A percentile compares a stretch with the other conserved stretches of the same genome.
Evolutionary conservation across 2,113 vertebrate species (phyloP).

Genomic region (Lampris incognitus): DNA sequence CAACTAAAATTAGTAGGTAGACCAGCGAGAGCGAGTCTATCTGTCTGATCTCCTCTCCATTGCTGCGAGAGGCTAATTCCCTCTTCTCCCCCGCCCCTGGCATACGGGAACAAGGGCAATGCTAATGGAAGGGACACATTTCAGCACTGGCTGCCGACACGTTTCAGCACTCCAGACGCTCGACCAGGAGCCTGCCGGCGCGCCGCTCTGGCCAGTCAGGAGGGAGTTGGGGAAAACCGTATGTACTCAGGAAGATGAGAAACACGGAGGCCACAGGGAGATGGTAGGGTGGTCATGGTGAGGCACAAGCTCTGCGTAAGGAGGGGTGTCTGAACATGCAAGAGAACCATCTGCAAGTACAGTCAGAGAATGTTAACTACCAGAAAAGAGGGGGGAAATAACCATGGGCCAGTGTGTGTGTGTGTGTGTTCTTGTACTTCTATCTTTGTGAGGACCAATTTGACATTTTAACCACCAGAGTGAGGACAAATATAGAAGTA

Average conservation of each 20-base stretch:
- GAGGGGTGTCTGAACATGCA: not conserved
- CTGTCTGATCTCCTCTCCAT: not conserved
- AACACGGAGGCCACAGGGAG: no score
- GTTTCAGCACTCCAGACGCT: constrained; percentile 52
- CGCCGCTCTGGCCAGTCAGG: constrained; percentile 22
- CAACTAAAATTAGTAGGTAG: constrained; percentile 47
- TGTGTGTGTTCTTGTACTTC: no score
- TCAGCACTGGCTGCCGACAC: constrained; percentile 46
- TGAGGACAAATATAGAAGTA: no score
- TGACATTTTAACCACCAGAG: no score
- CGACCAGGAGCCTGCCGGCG: constrained; percentile 10
- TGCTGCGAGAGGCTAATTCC: constrained; percentile 35
- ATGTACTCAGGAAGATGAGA: no score
- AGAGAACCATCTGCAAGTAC: not conserved
- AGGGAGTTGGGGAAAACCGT: constrained; percentile 9
- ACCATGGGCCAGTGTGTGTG: no score
- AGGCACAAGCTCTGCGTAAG: no score
- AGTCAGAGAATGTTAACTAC: no score
- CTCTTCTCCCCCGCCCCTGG: constrained; percentile 28
- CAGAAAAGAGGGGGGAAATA: no score
- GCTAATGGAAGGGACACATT: constrained; percentile 52
- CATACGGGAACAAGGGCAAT: constrained; percentile 26
- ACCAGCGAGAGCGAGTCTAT: constrained; percentile 32
- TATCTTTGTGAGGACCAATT: no score
- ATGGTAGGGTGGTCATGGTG: no score